phyloP scores from a whole-genome alignment of 2,113 vertebrate genomes.

The Peromyscus maniculatus region DNA sequence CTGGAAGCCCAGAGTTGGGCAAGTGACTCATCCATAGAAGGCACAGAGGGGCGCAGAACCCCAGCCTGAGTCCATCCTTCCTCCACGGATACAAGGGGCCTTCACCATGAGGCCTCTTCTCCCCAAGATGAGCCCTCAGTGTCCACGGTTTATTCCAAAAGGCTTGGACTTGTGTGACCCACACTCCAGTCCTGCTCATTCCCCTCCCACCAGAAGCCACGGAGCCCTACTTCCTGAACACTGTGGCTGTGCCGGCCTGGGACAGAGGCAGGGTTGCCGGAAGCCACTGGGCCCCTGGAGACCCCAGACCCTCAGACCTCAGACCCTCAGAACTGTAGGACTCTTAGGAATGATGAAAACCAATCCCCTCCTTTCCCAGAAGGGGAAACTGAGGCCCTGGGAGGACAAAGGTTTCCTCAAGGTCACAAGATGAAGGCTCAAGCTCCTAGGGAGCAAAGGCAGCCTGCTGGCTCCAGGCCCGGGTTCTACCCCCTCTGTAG shows the following conservation, averaged over 20 bases:
- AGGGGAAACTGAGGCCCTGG: neutral
- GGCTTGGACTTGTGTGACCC: neutral
- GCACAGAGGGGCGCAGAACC: neutral
- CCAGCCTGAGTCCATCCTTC: neutral
- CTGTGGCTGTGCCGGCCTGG: accelerated
- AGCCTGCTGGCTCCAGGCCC: neutral
- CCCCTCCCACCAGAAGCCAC: neutral
- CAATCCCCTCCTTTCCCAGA: neutral
- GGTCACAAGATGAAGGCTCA: neutral
- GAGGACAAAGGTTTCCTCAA: neutral
- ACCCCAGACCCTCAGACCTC: neutral
- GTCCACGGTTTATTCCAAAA: neutral
- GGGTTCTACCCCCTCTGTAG: neutral
- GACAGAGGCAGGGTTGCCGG: neutral
- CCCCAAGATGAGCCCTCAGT: neutral
- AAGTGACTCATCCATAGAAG: neutral
- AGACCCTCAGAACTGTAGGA: neutral
- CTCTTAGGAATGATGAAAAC: neutral
- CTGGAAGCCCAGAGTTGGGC: neutral
- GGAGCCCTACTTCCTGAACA: neutral
- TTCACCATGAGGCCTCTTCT: neutral
- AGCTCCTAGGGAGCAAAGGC: too few relatives aligned
- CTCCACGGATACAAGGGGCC: neutral
- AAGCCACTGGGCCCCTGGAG: neutral
- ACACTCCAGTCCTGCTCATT: neutral